A percentile compares a stretch with the other conserved stretches of the same genome.
Evolutionary conservation across 2,113 vertebrate species (phyloP).

Genomic region (Xiphophorus maculatus): DNA sequence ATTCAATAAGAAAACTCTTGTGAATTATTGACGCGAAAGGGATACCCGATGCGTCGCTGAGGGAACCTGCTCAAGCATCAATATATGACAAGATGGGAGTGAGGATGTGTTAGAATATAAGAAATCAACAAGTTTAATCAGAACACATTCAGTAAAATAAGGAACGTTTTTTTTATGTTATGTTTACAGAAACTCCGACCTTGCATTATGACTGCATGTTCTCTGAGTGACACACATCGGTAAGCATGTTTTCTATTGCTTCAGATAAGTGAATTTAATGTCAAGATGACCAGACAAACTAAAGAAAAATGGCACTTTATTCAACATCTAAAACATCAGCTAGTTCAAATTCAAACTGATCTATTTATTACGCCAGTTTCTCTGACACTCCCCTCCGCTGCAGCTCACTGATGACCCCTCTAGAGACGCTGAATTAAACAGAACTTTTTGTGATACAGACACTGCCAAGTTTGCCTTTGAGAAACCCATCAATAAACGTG

Average conservation of each 20-base stretch:
- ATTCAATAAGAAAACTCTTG: too few species aligned
- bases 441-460: background rate
- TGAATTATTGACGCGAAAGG: too few species aligned
- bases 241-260: background rate
- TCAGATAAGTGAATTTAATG: background rate
- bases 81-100: too few species aligned
- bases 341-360: background rate
- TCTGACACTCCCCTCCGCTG: constrained; percentile 23
- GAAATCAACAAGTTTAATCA: too few species aligned
- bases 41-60: too few species aligned
- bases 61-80: too few species aligned
- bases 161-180: too few species aligned
- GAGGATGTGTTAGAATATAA: too few species aligned
- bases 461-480: background rate
- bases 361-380: background rate
- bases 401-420: constrained; percentile 25
- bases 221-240: background rate
- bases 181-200: background rate
- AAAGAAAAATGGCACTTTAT: too few species aligned
- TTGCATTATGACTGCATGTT: background rate
- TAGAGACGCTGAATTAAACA: background rate
- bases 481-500: constrained; percentile 13
- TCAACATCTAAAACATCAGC: too few species aligned
- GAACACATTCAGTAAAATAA: too few species aligned
- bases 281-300: background rate